These are phyloP conservation scores for Proales similis DNA, from an alignment of 1,140 invertebrate species.

Conservation along the genomic window DNA sequence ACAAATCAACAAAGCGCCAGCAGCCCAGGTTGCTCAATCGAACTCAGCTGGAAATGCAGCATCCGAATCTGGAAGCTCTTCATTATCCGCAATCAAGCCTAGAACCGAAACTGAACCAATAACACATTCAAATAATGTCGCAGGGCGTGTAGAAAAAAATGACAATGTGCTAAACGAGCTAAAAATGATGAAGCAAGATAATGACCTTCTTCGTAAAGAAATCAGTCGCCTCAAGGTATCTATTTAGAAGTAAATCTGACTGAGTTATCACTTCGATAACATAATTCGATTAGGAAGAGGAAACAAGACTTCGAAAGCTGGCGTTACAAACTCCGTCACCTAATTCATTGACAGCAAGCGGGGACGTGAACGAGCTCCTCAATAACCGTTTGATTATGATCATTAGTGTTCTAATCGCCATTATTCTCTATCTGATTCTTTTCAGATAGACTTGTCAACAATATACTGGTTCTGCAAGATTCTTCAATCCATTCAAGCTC, in stretches of 20 bases:
- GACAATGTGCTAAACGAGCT: conserved; percentile 28
- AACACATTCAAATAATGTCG: background rate
- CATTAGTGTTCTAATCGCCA: conserved; percentile 19
- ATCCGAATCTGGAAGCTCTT: background rate
- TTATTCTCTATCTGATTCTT: conserved; percentile 29
- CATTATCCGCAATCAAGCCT: background rate
- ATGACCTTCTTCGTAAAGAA: conserved; percentile 25
- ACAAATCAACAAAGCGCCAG: background rate
- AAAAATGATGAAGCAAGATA: conserved; percentile 27
- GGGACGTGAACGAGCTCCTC: conserved; percentile 5
- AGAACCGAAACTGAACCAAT: background rate
- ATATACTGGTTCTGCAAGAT: too few relatives aligned
- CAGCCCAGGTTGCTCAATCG: background rate
- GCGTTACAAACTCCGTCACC: conserved; percentile 2
- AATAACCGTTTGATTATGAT: conserved; percentile 25
- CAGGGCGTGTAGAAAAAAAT: conserved; percentile 21
- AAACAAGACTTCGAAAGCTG: conserved; percentile 11
- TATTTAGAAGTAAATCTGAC: conserved; percentile 1
- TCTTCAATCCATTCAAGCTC: too few relatives aligned
- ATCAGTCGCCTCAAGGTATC: conserved; percentile 25
- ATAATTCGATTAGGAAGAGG: conserved; percentile 20
- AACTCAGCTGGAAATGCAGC: background rate
- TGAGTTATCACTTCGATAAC: background rate
- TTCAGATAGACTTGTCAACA: conserved; percentile 38
- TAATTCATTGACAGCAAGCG: background rate